phyloP scores from a whole-genome alignment of 2,888 invertebrate species.

The Leptinotarsa rubiginosa region DNA sequence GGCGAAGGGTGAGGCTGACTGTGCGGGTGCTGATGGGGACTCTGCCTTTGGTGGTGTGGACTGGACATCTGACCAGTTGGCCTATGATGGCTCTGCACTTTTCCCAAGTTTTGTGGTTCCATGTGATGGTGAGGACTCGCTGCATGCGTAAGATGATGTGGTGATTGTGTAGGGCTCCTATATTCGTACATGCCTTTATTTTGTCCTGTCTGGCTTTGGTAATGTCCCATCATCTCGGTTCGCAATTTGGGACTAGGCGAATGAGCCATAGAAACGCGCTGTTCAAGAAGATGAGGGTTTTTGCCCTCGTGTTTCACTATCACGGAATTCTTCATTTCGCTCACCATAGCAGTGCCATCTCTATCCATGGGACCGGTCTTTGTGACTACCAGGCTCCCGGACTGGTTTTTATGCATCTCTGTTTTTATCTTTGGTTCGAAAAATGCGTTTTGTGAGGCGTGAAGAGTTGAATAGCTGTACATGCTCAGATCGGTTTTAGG shows the following conservation, averaged over 20 bases:
- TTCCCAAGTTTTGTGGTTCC: constrained; percentile 62
- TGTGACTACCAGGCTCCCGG: constrained; percentile 60
- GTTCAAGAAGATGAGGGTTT: constrained; percentile 70
- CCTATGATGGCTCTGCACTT: constrained; percentile 49
- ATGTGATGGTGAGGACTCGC: constrained; percentile 61
- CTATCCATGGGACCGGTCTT: constrained; percentile 57
- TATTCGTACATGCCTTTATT: constrained; percentile 57
- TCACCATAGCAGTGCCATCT: constrained; percentile 72
- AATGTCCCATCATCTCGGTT: constrained; percentile 70
- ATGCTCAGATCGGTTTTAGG: constrained; percentile 76
- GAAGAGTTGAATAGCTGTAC: constrained; percentile 73
- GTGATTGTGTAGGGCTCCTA: constrained; percentile 66
- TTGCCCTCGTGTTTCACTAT: constrained; percentile 84
- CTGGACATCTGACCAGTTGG: constrained; percentile 63
- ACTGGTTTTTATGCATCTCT: constrained; percentile 64
- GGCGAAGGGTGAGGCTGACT: constrained; percentile 61
- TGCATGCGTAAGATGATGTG: constrained; percentile 62
- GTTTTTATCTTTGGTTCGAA: constrained; percentile 74
- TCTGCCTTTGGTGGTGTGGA: constrained; percentile 67
- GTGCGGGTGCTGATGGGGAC: constrained; percentile 65
- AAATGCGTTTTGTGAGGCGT: constrained; percentile 60
- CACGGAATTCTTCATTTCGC: constrained; percentile 80
- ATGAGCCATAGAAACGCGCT: constrained; percentile 67
- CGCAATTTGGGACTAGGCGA: constrained; percentile 72
- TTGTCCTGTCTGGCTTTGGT: constrained; percentile 69